phyloP scores from a whole-genome alignment of 2,113 vertebrate genomes.

The Odocoileus hemionus region DNA sequence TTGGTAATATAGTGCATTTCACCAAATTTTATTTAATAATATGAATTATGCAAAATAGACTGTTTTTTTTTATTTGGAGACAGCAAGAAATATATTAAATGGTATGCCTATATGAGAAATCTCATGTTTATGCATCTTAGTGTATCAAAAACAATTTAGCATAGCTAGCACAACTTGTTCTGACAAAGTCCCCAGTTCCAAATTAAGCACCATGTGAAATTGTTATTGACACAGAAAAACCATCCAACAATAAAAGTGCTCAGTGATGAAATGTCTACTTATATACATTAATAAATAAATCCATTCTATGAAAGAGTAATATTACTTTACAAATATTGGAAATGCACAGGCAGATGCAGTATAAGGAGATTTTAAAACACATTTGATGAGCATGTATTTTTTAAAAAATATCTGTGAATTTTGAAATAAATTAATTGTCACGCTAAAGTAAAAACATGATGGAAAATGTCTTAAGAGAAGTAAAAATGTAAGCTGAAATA shows the following conservation, averaged over 20 bases:
- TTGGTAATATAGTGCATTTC: neutral
- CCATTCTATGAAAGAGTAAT: neutral
- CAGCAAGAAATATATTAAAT: neutral
- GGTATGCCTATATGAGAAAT: neutral
- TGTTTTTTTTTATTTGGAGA: neutral
- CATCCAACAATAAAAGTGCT: neutral
- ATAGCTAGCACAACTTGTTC: neutral
- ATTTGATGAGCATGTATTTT: neutral
- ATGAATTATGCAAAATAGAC: neutral
- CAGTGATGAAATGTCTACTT: neutral
- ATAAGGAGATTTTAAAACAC: neutral
- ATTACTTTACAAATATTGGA: neutral
- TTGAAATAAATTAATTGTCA: neutral
- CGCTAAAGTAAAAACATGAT: neutral
- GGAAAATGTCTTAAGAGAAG: neutral
- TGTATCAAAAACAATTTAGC: neutral
- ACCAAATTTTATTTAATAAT: neutral
- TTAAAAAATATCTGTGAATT: neutral
- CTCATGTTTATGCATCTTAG: neutral
- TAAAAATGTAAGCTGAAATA: neutral
- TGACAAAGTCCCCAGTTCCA: neutral
- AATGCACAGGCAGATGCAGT: neutral
- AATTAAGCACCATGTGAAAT: neutral
- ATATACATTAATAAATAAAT: neutral
- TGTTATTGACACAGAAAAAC: neutral